phyloP scores from a whole-genome alignment of 2,888 invertebrate genomes.

The Scaptomyza reducta region DNA sequence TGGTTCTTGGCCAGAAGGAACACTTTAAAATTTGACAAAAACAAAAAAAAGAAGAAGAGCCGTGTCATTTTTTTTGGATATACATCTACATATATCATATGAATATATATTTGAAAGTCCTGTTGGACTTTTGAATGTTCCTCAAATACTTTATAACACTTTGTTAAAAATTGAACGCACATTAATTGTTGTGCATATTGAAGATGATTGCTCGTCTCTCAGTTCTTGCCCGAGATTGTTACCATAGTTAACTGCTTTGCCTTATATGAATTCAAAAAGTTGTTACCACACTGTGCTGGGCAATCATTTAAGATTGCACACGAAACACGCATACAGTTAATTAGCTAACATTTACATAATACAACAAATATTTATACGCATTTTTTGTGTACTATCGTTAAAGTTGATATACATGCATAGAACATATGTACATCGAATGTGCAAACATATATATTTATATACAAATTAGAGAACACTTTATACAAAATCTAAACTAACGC shows the following conservation, averaged over 20 bases:
- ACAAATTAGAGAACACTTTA: slow-evolving; percentile 39
- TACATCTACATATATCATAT: too few relatives aligned
- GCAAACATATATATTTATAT: slow-evolving; percentile 40
- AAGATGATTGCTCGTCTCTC: not conserved
- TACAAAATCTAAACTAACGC: slow-evolving; percentile 11
- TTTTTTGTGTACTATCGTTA: slow-evolving; percentile 58
- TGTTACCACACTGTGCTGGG: not conserved
- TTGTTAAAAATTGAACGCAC: slow-evolving; percentile 36
- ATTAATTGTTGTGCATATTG: slow-evolving; percentile 1
- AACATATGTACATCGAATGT: slow-evolving; percentile 8
- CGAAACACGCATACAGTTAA: slow-evolving; percentile 7
- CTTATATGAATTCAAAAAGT: not conserved
- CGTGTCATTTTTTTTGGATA: too few relatives aligned
- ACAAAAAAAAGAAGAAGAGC: not conserved
- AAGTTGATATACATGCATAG: slow-evolving; percentile 35
- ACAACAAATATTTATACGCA: slow-evolving; percentile 53
- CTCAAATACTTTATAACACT: slow-evolving; percentile 35
- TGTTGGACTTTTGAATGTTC: slow-evolving; percentile 18
- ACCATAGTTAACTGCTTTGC: not conserved
- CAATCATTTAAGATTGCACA: slow-evolving; percentile 20
- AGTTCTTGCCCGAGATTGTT: slow-evolving; percentile 16
- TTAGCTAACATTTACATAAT: slow-evolving; percentile 6
- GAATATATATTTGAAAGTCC: too few relatives aligned
- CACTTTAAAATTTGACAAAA: not conserved
- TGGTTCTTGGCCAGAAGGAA: not conserved